A percentile compares a stretch with the other conserved stretches of the same genome.
Conservation (phyloP, 2,113 vertebrate genomes). For the Noctilio leporinus region DNA sequence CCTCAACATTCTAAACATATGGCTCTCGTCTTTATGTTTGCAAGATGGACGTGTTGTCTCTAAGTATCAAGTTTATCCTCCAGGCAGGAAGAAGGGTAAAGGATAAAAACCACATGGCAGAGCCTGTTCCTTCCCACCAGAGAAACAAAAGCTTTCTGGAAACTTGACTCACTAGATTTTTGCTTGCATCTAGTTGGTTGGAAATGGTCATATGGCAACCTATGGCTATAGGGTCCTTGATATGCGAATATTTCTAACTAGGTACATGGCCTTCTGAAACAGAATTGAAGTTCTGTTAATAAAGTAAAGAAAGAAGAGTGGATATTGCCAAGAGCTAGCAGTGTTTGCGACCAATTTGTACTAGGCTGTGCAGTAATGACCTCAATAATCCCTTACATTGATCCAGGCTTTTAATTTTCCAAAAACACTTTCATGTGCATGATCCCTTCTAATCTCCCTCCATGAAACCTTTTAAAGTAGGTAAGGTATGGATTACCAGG, state of each 20-base stretch:
- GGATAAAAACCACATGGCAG: not conserved
- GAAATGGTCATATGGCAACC: not conserved
- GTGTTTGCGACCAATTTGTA: constrained; percentile 11
- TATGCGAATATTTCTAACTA: not conserved
- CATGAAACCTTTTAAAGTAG: constrained; percentile 28
- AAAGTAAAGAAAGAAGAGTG: not conserved
- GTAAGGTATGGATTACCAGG: not conserved
- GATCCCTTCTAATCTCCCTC: constrained; percentile 40
- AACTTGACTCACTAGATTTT: not conserved
- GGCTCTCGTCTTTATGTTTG: not conserved
- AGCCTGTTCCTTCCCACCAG: not conserved
- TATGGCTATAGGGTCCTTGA: not conserved
- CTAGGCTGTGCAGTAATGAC: not conserved
- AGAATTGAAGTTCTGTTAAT: not conserved
- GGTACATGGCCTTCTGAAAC: not conserved
- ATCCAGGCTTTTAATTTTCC: constrained; percentile 49
- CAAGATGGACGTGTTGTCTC: not conserved
- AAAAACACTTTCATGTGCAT: constrained; percentile 24
- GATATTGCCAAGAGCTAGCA: not conserved
- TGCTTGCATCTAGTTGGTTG: not conserved
- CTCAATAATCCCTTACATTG: constrained; percentile 14
- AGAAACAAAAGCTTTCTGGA: not conserved
- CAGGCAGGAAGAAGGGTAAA: not conserved
- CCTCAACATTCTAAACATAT: not conserved
- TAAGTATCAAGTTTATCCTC: not conserved